Percentiles rank a stretch among this genome's conserved stretches.
Conservation (phyloP, 2,888 invertebrate genomes). For the Dasypogon diadema region DNA sequence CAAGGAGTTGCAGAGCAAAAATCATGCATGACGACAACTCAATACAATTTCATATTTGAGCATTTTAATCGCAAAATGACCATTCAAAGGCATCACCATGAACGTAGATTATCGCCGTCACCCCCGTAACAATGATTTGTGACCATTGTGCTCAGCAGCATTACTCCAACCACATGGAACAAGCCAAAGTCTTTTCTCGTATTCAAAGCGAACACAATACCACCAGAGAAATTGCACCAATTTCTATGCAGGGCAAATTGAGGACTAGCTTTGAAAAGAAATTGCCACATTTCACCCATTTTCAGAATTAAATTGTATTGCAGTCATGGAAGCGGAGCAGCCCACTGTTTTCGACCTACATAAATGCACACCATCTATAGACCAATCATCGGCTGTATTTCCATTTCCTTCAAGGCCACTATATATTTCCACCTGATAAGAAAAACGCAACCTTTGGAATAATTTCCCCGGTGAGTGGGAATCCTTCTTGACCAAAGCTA, state of each 20-base stretch:
- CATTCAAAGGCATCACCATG: too few relatives aligned
- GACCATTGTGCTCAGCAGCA: too few relatives aligned
- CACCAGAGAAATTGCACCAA: not conserved
- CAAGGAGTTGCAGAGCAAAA: too few relatives aligned
- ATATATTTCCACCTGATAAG: conserved; percentile 31
- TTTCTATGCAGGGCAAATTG: conserved; percentile 30
- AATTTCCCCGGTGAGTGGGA: conserved; percentile 17
- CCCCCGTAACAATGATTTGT: too few relatives aligned
- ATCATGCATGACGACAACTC: too few relatives aligned
- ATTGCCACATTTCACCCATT: conserved; percentile 13
- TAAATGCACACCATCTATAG: not conserved
- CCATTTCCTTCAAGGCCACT: not conserved
- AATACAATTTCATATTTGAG: too few relatives aligned
- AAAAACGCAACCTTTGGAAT: conserved; percentile 32
- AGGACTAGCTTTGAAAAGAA: conserved; percentile 1
- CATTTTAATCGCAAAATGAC: too few relatives aligned
- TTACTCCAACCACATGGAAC: too few relatives aligned
- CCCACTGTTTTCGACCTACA: not conserved
- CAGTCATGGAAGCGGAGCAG: not conserved
- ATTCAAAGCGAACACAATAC: conserved; percentile 26
- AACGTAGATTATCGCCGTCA: too few relatives aligned
- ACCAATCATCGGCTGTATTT: conserved; percentile 3
- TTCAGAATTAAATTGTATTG: not conserved
- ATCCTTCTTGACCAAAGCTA: not conserved
- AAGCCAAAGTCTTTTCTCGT: too few relatives aligned